phyloP scores from a whole-genome alignment of 1,140 invertebrate species.

The Leptinotarsa defecta region DNA sequence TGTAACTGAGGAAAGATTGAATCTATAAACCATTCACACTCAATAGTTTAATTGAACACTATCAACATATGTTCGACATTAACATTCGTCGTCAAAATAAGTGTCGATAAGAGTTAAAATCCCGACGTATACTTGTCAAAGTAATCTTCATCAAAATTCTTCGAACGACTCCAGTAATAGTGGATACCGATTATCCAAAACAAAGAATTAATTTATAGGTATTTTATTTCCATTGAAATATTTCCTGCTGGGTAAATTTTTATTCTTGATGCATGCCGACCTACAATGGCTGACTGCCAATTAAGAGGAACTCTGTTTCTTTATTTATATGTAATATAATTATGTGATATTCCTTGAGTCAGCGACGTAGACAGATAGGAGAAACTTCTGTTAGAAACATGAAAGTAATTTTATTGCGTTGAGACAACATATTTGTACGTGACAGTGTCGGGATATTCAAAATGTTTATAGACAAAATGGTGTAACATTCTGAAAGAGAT shows the following conservation, averaged over 20 bases:
- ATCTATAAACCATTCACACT: too few species aligned
- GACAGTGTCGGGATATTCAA: too few species aligned
- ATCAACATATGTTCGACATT: neutral
- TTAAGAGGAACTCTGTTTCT: constrained; percentile 15
- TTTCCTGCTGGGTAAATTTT: constrained; percentile 11
- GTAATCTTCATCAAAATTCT: constrained; percentile 15
- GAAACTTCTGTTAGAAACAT: too few species aligned
- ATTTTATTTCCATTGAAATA: constrained; percentile 11
- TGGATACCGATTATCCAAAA: constrained; percentile 10
- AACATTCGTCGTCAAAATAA: neutral
- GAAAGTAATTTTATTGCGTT: too few species aligned
- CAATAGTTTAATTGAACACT: neutral
- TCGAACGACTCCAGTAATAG: constrained; percentile 8
- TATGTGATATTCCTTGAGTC: neutral
- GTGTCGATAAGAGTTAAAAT: neutral
- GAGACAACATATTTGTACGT: too few species aligned
- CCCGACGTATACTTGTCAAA: neutral
- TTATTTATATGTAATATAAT: constrained; percentile 17
- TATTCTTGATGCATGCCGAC: constrained; percentile 14
- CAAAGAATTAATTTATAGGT: constrained; percentile 17
- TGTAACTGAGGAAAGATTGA: too few species aligned
- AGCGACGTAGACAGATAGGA: neutral
- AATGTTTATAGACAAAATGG: too few species aligned
- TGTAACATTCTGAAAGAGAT: too few species aligned
- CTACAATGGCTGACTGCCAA: constrained; percentile 21